Percentiles rank a stretch among this genome's conserved stretches.
These are phyloP conservation scores for Aproaerema taeniolella DNA, from an alignment of 2,888 invertebrate genomes.

Conservation along the genomic window DNA sequence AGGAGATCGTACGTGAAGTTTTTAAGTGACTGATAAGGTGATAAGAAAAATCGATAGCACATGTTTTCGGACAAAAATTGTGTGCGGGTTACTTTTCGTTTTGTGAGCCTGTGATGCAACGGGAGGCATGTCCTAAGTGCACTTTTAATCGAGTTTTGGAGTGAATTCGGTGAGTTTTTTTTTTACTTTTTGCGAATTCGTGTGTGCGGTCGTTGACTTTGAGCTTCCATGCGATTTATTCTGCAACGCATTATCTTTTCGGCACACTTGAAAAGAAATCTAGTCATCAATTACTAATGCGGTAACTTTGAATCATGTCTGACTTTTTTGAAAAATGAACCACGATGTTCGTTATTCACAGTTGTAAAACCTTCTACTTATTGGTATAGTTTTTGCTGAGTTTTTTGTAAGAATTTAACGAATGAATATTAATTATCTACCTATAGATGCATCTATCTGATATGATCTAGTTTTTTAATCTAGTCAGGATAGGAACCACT, in stretches of 20 bases:
- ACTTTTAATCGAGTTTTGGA: conserved; percentile 52
- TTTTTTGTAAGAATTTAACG: no score
- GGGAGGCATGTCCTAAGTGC: conserved; percentile 29
- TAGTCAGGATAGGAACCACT: no score
- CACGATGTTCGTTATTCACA: no score
- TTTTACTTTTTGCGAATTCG: conserved; percentile 32
- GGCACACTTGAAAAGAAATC: no score
- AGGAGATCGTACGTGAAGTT: conserved; percentile 5
- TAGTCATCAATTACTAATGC: no score
- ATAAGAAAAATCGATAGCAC: conserved; percentile 47
- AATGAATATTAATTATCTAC: no score
- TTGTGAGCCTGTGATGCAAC: conserved; percentile 51
- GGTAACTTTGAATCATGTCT: no score
- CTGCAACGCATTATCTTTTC: conserved; percentile 1
- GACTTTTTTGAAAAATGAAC: no score
- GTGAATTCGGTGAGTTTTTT: conserved; percentile 56
- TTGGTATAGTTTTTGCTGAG: no score
- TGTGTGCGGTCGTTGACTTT: conserved; percentile 41
- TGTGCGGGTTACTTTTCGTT: conserved; percentile 36
- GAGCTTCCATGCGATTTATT: conserved; percentile 21
- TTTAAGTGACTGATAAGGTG: conserved; percentile 38
- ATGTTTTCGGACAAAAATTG: conserved; percentile 30
- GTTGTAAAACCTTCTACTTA: no score
- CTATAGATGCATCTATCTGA: no score
- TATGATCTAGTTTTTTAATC: no score